Percentiles rank a stretch among this genome's conserved stretches.
phyloP scores from a whole-genome alignment of 2,797 vertebrate genomes.

The Calcarius lapponicus region DNA sequence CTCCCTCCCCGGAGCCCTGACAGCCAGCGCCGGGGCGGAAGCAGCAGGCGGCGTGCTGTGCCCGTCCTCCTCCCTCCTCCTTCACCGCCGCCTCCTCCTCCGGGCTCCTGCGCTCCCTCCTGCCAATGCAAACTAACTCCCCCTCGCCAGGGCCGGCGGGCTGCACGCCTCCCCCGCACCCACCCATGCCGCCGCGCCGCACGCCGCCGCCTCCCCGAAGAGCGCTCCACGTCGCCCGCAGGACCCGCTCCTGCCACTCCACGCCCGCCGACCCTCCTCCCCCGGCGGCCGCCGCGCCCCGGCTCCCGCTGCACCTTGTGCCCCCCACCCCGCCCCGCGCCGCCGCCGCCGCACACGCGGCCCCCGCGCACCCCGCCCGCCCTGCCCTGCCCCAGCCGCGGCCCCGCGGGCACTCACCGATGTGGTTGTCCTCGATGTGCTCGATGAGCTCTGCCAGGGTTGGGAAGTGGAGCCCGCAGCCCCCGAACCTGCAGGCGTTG shows the following conservation, averaged over 20 bases:
- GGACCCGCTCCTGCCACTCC: constrained; percentile 1
- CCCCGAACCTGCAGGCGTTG: constrained; percentile 93
- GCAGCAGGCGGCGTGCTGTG: constrained; percentile 69
- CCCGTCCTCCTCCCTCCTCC: constrained; percentile 40
- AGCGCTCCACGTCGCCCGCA: constrained; percentile 17
- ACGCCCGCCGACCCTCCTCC: background rate
- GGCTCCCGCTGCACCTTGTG: constrained; percentile 18
- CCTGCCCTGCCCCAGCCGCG: background rate
- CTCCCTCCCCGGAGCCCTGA: constrained; percentile 72
- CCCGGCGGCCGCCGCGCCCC: background rate
- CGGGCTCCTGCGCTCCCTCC: constrained; percentile 55
- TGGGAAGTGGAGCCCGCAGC: constrained; percentile 94
- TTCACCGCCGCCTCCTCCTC: background rate
- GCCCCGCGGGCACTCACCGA: constrained; percentile 82
- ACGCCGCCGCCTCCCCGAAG: background rate
- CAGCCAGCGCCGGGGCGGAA: constrained; percentile 76
- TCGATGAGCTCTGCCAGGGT: constrained; percentile 94
- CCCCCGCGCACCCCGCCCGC: background rate
- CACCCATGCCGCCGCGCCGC: constrained; percentile 5
- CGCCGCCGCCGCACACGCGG: background rate
- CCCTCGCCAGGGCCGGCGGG: constrained; percentile 16
- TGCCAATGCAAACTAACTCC: constrained; percentile 69
- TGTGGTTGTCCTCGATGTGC: constrained; percentile 97
- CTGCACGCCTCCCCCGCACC: constrained; percentile 8
- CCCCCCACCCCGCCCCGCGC: background rate